Evolutionary conservation across 2,888 invertebrate genomes (phyloP), one percentile per base, ranked within the genome.

Genomic region (Adineta ricciae): DNA sequence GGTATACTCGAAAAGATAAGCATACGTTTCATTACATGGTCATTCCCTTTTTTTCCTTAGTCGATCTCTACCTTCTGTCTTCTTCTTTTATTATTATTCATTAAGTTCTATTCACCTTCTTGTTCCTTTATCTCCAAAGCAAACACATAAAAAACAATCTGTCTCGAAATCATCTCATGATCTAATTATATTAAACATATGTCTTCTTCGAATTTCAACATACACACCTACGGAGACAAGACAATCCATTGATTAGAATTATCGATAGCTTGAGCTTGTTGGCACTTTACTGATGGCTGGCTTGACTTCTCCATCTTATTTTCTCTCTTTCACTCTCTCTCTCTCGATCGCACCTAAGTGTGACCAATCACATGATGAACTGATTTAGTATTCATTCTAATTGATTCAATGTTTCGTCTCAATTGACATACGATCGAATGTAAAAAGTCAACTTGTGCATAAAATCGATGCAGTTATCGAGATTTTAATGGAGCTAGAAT

Each of bases 371-470:
- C 32, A 64, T 64, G 64, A 64, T 64, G 64, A 64, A 64, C 14
- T 64, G 32, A 64, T 64, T 36, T 24, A 32, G 64, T 32, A 64
- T 64, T 64, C 27, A 36, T 64, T 64, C 32, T 64, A 64, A 64
- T 64, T 64, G 64, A 64, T 64, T 64, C 64, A 19, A 64, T 36
- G 64, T 27, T 19, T 64, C 32, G 32, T 64, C 64, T 64, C 64
- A 64, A 64, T 64, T 64, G 19, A 32, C 64, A 64, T 64, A 64
- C 27, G 27, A 27, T 64, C 5, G n/a, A 27, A 32, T 64, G 4
- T 64, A 36, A 64, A 64, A 64, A 64, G 64, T 64, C 64, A 64
- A 64, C 32, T 32, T 64, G 64, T 64, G 64, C 64, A 64, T 64
- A 64, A 64, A 64, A 64, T 64, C 32, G 32, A 64, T 64, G 32